Evolutionary conservation across 2,888 invertebrate genomes (phyloP).

Genomic region (Malthinus seriepunctatus): DNA sequence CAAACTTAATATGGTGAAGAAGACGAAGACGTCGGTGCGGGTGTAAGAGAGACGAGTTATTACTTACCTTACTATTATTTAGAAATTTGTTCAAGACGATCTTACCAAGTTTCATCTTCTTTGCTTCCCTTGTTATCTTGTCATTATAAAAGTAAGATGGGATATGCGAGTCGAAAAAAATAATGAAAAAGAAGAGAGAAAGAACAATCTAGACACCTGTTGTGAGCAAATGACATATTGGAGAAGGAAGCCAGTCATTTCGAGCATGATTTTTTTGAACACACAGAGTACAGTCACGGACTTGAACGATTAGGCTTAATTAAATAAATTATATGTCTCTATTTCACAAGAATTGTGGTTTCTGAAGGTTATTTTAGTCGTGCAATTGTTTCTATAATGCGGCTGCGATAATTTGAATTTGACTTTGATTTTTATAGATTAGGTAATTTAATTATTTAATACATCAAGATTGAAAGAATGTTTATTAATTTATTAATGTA

Average conservation of each 20-base stretch:
- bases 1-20: constrained; percentile 11
- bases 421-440: too few relatives aligned
- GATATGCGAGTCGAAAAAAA: constrained; percentile 2
- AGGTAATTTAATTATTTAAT: too few relatives aligned
- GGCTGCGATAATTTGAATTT: constrained; percentile 10
- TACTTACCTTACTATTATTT: constrained; percentile 26
- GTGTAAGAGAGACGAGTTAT: constrained; percentile 18
- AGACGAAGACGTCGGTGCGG: constrained; percentile 20
- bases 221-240: constrained; percentile 51
- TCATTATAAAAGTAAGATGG: constrained; percentile 5
- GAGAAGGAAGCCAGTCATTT: constrained; percentile 52
- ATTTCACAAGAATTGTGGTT: constrained; percentile 52
- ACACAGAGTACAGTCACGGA: constrained; percentile 50
- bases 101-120: constrained; percentile 10
- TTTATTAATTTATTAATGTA: too few relatives aligned
- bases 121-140: constrained; percentile 8
- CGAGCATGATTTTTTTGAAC: constrained; percentile 45
- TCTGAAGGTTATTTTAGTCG: constrained; percentile 42
- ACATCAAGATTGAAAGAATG: too few relatives aligned
- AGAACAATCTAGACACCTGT: constrained; percentile 47
- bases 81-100: constrained; percentile 19
- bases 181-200: constrained; percentile 23
- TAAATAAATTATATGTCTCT: constrained; percentile 55
- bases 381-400: constrained; percentile 34
- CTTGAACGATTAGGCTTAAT: constrained; percentile 54